These are phyloP conservation scores for Atlantisia rogersi DNA, from an alignment of 2,113 vertebrate genomes.

Conservation along the genomic window DNA sequence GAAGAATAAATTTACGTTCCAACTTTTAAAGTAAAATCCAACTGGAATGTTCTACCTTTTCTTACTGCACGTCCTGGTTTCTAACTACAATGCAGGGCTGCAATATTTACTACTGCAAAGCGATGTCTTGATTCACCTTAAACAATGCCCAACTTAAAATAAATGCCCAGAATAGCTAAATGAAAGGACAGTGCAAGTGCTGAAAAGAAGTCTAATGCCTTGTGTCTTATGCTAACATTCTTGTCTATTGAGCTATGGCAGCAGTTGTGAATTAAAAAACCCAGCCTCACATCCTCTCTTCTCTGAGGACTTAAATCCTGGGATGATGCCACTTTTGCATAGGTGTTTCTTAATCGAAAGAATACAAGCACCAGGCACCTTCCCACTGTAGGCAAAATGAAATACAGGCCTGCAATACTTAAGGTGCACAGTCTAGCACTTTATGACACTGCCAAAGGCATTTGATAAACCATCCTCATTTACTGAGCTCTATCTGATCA, in stretches of 20 bases:
- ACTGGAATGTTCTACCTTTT: background rate
- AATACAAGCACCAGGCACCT: background rate
- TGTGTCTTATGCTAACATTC: background rate
- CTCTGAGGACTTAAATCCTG: background rate
- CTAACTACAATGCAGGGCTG: background rate
- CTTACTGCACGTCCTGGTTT: background rate
- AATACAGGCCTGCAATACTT: background rate
- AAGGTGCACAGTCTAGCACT: background rate
- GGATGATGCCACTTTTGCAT: background rate
- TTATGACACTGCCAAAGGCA: slow-evolving; percentile 14
- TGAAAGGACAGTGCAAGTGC: background rate
- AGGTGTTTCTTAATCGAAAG: slow-evolving; percentile 9
- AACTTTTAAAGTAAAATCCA: background rate
- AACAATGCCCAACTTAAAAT: background rate
- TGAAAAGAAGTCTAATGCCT: background rate
- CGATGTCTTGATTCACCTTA: background rate
- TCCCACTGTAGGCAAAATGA: background rate
- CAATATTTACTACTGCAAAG: background rate
- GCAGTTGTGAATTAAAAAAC: background rate
- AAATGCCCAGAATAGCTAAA: background rate
- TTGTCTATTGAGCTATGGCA: background rate
- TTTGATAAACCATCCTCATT: slow-evolving; percentile 13
- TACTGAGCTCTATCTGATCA: slow-evolving; percentile 23
- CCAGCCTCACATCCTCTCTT: background rate
- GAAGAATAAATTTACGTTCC: background rate